phyloP scores from a whole-genome alignment of 2,888 invertebrate species.

The Unio pictorum region DNA sequence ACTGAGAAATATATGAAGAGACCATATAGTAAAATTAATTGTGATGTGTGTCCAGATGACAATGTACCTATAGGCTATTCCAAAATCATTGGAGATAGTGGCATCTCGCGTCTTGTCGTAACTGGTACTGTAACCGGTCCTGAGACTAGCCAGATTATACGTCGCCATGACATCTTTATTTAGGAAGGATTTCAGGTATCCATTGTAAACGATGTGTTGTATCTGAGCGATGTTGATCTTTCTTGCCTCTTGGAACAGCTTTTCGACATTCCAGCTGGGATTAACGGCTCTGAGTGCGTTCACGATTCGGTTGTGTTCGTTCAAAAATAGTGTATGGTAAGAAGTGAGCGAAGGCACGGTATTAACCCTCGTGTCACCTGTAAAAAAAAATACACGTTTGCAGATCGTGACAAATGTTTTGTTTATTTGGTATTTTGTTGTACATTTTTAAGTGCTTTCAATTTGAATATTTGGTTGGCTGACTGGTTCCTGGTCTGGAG shows the following conservation, averaged over 20 bases:
- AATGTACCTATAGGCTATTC: constrained; percentile 1
- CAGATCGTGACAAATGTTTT: neutral
- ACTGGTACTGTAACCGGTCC: constrained; percentile 1
- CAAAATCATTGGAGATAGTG: constrained; percentile 14
- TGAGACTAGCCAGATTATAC: constrained; percentile 8
- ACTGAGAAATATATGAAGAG: no score
- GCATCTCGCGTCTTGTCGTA: constrained; percentile 14
- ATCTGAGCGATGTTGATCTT: constrained; percentile 82
- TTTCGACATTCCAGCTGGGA: constrained; percentile 81
- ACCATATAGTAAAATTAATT: no score
- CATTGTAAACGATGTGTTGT: constrained; percentile 73
- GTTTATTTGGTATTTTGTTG: neutral
- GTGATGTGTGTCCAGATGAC: no score
- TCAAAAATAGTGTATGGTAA: constrained; percentile 82
- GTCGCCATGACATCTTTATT: constrained; percentile 14
- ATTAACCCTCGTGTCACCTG: constrained; percentile 87
- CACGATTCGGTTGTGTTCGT: constrained; percentile 89
- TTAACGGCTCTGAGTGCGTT: constrained; percentile 83
- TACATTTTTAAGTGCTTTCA: no score
- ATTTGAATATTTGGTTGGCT: no score
- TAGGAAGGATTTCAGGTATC: constrained; percentile 84
- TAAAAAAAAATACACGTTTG: neutral
- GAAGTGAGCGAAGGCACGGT: constrained; percentile 89
- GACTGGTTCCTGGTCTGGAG: no score
- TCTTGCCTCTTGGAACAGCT: constrained; percentile 71